These are phyloP conservation scores for Hesperophylax magnus DNA, from an alignment of 1,140 invertebrate genomes.

Conservation along the genomic window DNA sequence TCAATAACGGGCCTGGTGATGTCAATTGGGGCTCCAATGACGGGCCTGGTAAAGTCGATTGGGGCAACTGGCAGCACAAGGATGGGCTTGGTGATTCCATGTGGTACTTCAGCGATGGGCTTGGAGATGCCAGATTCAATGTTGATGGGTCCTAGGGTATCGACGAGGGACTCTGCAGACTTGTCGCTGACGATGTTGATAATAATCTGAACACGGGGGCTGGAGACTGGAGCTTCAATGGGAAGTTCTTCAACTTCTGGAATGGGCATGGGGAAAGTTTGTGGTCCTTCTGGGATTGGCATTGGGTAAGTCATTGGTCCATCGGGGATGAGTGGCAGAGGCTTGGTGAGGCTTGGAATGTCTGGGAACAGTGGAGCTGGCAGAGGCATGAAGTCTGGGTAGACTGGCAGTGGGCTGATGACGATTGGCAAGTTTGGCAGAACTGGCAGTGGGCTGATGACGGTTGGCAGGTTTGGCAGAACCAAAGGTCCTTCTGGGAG, in stretches of 20 bases:
- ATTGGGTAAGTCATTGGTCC: background rate
- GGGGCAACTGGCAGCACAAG: background rate
- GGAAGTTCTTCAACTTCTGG: background rate
- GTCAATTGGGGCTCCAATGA: background rate
- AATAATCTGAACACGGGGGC: conserved; percentile 18
- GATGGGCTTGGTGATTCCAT: background rate
- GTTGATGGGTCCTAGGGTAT: background rate
- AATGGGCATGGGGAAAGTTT: background rate
- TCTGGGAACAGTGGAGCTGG: background rate
- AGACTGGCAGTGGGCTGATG: background rate
- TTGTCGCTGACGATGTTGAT: conserved; percentile 13
- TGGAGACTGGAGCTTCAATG: background rate
- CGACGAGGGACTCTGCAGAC: background rate
- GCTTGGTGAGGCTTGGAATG: background rate
- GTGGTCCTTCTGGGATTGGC: background rate
- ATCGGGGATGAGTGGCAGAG: background rate
- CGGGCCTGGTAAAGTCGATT: background rate
- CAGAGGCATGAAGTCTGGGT: background rate
- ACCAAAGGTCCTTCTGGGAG: background rate
- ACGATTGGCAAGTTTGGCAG: background rate
- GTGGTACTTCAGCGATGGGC: background rate
- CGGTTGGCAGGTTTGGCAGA: background rate
- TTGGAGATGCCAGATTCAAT: background rate
- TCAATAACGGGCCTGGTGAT: conserved; percentile 5
- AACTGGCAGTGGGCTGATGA: background rate